Evolutionary conservation across 2,888 invertebrate genomes (phyloP).

Genomic region (Xanthorhoe spadicearia): DNA sequence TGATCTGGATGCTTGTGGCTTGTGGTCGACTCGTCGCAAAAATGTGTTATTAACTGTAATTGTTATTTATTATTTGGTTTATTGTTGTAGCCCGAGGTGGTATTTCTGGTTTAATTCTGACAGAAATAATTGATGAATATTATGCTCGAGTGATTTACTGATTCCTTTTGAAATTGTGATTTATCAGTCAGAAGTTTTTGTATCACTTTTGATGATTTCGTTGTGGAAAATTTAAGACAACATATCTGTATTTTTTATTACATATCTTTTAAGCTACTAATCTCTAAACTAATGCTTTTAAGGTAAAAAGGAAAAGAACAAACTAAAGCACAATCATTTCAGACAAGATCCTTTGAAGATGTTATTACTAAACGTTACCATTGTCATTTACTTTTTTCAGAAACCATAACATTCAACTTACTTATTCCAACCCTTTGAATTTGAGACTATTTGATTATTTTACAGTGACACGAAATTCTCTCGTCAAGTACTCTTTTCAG

Average conservation of each 20-base stretch:
- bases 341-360: too few relatives aligned
- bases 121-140: constrained; percentile 25
- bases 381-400: too few relatives aligned
- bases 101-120: constrained; percentile 22
- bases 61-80: constrained; percentile 40
- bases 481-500: not conserved
- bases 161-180: not conserved
- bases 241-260: too few relatives aligned
- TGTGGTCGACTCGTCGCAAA: constrained; percentile 40
- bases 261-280: too few relatives aligned
- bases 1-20: constrained; percentile 39
- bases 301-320: too few relatives aligned
- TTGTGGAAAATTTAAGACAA: too few relatives aligned
- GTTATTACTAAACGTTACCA: too few relatives aligned
- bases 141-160: constrained; percentile 30
- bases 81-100: constrained; percentile 33
- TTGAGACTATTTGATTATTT: too few relatives aligned
- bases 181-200: not conserved
- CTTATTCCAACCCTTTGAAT: too few relatives aligned
- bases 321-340: too few relatives aligned
- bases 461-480: not conserved
- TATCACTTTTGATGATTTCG: not conserved
- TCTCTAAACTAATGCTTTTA: too few relatives aligned
- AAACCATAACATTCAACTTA: too few relatives aligned
- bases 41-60: constrained; percentile 44